Percentiles rank a stretch among this genome's conserved stretches.
These are phyloP conservation scores for Cremastinae sp. DNA, from an alignment of 2,888 invertebrate species.

Conservation along the genomic window DNA sequence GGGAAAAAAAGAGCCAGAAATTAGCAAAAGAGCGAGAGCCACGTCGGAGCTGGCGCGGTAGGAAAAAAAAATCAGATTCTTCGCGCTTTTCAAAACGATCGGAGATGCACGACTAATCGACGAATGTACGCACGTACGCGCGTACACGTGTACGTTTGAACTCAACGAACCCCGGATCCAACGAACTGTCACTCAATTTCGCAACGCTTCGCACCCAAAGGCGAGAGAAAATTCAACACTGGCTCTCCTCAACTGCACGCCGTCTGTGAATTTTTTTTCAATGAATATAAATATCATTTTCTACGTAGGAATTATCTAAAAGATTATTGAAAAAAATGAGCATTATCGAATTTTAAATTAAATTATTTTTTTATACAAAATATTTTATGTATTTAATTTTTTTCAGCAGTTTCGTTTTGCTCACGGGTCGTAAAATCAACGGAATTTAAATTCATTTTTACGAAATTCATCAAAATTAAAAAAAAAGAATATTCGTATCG, in stretches of 20 bases:
- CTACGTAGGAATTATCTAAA: too few relatives aligned
- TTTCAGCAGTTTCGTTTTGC: too few relatives aligned
- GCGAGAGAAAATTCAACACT: conserved; percentile 33
- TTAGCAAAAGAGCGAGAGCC: conserved; percentile 27
- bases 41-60: neutral
- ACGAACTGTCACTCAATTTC: conserved; percentile 61
- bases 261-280: too few relatives aligned
- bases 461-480: too few relatives aligned
- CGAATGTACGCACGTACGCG: conserved; percentile 11
- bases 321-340: too few relatives aligned
- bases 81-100: conserved; percentile 50
- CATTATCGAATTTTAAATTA: too few relatives aligned
- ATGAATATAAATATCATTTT: too few relatives aligned
- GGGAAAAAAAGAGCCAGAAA: conserved; percentile 28
- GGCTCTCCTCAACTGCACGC: conserved; percentile 13
- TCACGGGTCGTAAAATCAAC: too few relatives aligned
- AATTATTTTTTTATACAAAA: too few relatives aligned
- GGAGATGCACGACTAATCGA: conserved; percentile 58
- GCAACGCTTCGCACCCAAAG: conserved; percentile 61
- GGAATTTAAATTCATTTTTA: too few relatives aligned
- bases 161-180: conserved; percentile 42
- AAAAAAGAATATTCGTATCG: too few relatives aligned
- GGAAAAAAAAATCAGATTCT: conserved; percentile 37
- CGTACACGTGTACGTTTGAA: conserved; percentile 9
- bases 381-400: too few relatives aligned